Evolutionary conservation across 2,113 vertebrate genomes (phyloP).

Genomic region (Myiopsitta monachus): DNA sequence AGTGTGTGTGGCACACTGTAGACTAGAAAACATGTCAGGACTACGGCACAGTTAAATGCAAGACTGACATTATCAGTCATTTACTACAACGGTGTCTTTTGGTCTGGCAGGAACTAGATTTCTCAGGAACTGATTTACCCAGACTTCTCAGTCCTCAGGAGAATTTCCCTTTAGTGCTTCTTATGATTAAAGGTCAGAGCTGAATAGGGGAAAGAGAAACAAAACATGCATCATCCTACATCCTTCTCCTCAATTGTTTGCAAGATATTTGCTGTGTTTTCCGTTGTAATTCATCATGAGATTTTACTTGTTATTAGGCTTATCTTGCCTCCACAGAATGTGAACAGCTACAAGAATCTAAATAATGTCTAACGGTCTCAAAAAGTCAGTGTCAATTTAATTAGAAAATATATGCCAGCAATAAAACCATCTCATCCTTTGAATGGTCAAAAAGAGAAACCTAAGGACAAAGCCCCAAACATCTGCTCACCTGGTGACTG

Average conservation of each 20-base stretch:
- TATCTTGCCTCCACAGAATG: neutral
- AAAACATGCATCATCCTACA: neutral
- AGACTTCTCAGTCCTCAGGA: neutral
- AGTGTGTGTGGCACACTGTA: neutral
- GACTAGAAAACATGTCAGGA: neutral
- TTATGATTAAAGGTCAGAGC: neutral
- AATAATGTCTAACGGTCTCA: neutral
- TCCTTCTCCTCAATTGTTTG: neutral
- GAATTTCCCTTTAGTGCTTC: neutral
- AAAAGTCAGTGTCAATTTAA: neutral
- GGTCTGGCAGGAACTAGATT: neutral
- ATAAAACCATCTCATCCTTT: neutral
- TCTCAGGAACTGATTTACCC: neutral
- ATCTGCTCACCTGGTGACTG: neutral
- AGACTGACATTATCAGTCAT: neutral
- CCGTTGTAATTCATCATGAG: neutral
- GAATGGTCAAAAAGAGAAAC: constrained; percentile 11
- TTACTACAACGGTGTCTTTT: neutral
- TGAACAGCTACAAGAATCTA: neutral
- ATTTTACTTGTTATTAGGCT: neutral
- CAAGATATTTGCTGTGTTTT: neutral
- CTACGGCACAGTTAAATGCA: neutral
- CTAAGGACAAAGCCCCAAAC: neutral
- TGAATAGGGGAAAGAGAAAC: neutral
- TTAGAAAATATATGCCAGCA: constrained; percentile 8